A percentile compares a stretch with the other conserved stretches of the same genome.
phyloP scores from a whole-genome alignment of 2,797 vertebrate genomes.

The Rallus crepitans region DNA sequence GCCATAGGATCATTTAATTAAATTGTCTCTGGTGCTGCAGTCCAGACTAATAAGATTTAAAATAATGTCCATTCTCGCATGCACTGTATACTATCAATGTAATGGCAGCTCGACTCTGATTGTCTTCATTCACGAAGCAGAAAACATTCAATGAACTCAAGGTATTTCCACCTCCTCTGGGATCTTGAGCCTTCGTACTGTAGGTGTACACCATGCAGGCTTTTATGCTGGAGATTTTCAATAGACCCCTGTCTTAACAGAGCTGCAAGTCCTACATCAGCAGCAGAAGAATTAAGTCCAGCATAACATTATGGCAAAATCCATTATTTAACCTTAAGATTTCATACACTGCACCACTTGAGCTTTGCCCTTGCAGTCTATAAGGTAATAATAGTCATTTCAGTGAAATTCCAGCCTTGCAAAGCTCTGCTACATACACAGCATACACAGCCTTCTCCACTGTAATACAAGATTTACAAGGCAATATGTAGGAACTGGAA shows the following conservation, averaged over 20 bases:
- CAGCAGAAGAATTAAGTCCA: constrained; percentile 21
- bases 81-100: background rate
- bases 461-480: constrained; percentile 43
- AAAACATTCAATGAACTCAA: background rate
- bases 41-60: background rate
- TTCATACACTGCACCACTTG: constrained; percentile 20
- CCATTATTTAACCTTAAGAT: constrained; percentile 47
- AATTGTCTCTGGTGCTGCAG: background rate
- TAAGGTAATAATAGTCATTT: constrained; percentile 51
- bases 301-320: background rate
- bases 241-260: background rate
- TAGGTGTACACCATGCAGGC: background rate
- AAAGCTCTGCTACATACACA: constrained; percentile 14
- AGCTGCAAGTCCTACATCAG: background rate
- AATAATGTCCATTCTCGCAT: background rate
- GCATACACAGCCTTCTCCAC: background rate
- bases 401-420: constrained; percentile 55
- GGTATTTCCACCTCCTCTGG: background rate
- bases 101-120: background rate
- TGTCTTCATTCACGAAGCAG: background rate
- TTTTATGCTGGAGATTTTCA: constrained; percentile 11
- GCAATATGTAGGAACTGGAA: constrained; percentile 20
- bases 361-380: constrained; percentile 37
- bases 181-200: background rate
- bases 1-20: background rate